Evolutionary conservation across 1,140 invertebrate genomes (phyloP), one percentile per base, ranked within the genome.

Genomic region (Lordiphosa clarofinis): DNA sequence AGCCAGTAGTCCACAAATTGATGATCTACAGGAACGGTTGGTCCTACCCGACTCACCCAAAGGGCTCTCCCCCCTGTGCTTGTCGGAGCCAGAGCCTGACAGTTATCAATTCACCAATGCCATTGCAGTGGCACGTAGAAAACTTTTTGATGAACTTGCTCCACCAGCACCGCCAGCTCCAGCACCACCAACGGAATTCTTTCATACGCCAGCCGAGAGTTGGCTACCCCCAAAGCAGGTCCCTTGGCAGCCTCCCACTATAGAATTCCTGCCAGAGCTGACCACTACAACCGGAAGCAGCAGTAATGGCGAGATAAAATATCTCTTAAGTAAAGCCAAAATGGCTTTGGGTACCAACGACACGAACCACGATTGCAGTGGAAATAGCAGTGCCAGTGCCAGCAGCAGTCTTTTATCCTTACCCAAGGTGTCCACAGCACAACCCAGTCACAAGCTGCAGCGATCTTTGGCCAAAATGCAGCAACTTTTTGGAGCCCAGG

Each of bases 391-490:
- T 35, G 11, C 35, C 6, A 57, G 13, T 19, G 3, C 21, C 8
- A 21, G 42, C 38, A 40, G 9, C 48, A 56, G 39, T 12, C 8
- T 10, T 19, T 12, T 15, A 12, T 9, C 11, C 2, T 6, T 28
- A 4, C 24, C 28, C 4, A 11, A 9, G 7, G 46, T 4, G n/a
- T 35, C 12, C n/a, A 40, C 12, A 55, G 42, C 7, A 24, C 35
- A 4, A 40, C 50, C 44, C 4, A 55, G 50, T 7, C 44, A 33
- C 4, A 65, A 70, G n/a, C 37, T 82, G 6, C 68, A 73, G 24
- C 68, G 58, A 3, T 82, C 78, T 8, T 66, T 82, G 64, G 71
- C 71, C 40, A 79, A 70, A 49, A 87, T 87, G 84, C 58, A 87
- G 39, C 28, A 73, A 42, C 74, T 87, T 0, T 87, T 87, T 13